These are phyloP conservation scores for Thermophis baileyi DNA, from an alignment of 2,113 vertebrate genomes.

Conservation along the genomic window DNA sequence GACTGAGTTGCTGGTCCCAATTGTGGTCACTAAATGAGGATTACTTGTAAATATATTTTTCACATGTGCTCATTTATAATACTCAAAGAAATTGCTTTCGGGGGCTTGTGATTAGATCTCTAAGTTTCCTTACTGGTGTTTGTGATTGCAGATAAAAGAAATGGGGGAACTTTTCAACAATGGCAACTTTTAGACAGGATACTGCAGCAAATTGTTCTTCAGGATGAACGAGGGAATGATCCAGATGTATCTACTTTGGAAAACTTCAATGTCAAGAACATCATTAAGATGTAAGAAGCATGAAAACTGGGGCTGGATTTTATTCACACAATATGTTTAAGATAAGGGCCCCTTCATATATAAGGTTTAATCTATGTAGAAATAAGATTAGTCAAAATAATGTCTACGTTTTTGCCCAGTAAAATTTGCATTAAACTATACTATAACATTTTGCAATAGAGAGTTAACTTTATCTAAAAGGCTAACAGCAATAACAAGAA, in stretches of 20 bases:
- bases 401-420: not conserved
- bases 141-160: conserved; percentile 81
- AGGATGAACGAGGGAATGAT: conserved; percentile 91
- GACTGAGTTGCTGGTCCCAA: not conserved
- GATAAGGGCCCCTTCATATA: not conserved
- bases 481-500: not conserved
- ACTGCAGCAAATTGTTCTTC: conserved; percentile 94
- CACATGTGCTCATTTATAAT: not conserved
- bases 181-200: conserved; percentile 96
- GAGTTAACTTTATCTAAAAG: not conserved
- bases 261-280: conserved; percentile 95
- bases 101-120: not conserved
- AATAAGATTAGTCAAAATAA: not conserved
- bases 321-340: not conserved
- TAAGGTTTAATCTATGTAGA: not conserved
- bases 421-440: not conserved
- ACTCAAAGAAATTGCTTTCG: not conserved
- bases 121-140: not conserved
- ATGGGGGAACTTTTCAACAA: conserved; percentile 84
- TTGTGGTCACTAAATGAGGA: not conserved
- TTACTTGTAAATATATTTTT: not conserved
- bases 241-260: conserved; percentile 88
- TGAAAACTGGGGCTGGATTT: conserved; percentile 8
- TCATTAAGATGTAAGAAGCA: conserved; percentile 90
- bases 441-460: not conserved